Evolutionary conservation across 1,140 invertebrate species (phyloP).

Genomic region (Lordiphosa mommai): DNA sequence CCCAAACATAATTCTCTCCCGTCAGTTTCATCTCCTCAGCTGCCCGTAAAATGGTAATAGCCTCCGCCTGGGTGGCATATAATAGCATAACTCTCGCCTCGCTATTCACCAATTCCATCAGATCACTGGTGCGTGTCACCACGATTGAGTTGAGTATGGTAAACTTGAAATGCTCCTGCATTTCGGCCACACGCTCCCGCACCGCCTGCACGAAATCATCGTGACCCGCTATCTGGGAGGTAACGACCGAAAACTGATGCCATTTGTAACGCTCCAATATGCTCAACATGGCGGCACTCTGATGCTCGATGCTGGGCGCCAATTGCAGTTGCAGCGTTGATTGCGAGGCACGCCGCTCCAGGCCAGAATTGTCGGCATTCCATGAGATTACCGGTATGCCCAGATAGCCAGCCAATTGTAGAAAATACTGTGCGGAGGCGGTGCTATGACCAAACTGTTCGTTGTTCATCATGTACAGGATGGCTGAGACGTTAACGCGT

Average conservation of each 20-base stretch:
- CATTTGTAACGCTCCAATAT: conserved; percentile 97
- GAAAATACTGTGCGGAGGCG: conserved; percentile 95
- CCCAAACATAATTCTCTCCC: conserved; percentile 97
- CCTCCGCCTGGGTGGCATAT: conserved; percentile 93
- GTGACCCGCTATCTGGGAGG: conserved; percentile 95
- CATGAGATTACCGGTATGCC: conserved; percentile 94
- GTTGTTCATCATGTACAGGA: conserved; percentile 96
- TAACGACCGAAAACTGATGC: conserved; percentile 96
- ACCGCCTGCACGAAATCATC: conserved; percentile 97
- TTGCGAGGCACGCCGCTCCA: conserved; percentile 89
- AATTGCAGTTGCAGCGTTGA: conserved; percentile 92
- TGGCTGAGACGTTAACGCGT: conserved; percentile 92
- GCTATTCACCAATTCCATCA: conserved; percentile 90
- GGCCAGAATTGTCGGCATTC: conserved; percentile 96
- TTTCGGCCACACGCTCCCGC: conserved; percentile 89
- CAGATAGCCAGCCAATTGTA: conserved; percentile 92
- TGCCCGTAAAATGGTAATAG: conserved; percentile 89
- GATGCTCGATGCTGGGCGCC: conserved; percentile 95
- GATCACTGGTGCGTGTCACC: conserved; percentile 84
- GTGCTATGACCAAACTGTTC: conserved; percentile 92
- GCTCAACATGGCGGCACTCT: conserved; percentile 95
- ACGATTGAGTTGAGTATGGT: conserved; percentile 92
- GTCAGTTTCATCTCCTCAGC: conserved; percentile 92
- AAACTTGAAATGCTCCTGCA: conserved; percentile 93
- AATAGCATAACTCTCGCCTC: conserved; percentile 96